Evolutionary conservation across 2,113 vertebrate species (phyloP).

Genomic region (Petaurus breviceps): DNA sequence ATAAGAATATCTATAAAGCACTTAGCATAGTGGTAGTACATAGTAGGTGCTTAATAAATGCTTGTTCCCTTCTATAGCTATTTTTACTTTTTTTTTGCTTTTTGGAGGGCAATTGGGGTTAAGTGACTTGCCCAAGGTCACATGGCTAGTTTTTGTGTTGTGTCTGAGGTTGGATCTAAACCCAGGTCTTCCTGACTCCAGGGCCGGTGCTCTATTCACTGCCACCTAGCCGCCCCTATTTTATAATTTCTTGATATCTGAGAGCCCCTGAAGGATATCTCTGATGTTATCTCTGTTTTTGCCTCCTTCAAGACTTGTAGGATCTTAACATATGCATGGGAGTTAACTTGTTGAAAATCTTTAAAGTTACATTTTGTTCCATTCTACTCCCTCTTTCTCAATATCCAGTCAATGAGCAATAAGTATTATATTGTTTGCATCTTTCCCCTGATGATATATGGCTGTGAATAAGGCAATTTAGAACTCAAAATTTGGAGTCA

Average conservation of each 20-base stretch:
- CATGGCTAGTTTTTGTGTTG: no score
- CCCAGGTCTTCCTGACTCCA: no score
- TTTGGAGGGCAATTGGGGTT: no score
- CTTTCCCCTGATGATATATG: background rate
- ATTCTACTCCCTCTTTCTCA: background rate
- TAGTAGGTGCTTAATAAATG: background rate
- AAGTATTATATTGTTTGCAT: background rate
- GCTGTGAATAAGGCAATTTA: background rate
- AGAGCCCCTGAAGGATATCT: background rate
- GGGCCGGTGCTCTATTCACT: no score
- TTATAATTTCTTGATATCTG: background rate
- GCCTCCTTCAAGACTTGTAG: background rate
- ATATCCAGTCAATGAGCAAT: background rate
- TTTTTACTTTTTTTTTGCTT: no score
- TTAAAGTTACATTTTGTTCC: background rate
- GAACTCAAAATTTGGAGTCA: no score
- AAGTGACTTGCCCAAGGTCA: no score
- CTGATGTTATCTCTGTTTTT: background rate
- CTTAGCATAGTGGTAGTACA: background rate
- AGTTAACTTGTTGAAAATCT: background rate
- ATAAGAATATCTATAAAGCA: background rate
- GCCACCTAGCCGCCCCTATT: no score
- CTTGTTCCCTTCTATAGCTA: background rate
- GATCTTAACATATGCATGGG: background rate
- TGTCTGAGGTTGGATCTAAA: no score